Percentiles rank a stretch among this genome's conserved stretches.
These are phyloP conservation scores for Limnephilus lunatus DNA, from an alignment of 2,888 invertebrate species.

Conservation along the genomic window DNA sequence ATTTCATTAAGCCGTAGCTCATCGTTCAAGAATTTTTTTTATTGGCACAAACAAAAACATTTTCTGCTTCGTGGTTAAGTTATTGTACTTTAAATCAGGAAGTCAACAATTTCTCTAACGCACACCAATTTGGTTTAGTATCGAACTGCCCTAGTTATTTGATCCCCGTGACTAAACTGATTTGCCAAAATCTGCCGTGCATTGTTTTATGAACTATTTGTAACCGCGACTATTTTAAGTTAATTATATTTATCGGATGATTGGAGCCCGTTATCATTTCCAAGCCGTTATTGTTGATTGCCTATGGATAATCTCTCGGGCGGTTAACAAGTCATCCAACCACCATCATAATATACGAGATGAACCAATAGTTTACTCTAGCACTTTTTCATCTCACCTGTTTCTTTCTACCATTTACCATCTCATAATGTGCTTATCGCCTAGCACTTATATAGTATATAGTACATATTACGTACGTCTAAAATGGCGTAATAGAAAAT, in stretches of 20 bases:
- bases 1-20: background rate
- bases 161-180: background rate
- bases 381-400: background rate
- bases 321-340: background rate
- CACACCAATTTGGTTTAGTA: background rate
- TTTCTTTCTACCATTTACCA: background rate
- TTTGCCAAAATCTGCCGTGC: background rate
- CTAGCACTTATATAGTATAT: background rate
- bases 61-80: background rate
- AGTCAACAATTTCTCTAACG: constrained; percentile 5
- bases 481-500: background rate
- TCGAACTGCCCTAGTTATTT: background rate
- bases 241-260: constrained; percentile 25
- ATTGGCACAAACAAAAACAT: background rate
- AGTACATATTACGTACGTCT: background rate
- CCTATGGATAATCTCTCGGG: constrained; percentile 10
- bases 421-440: background rate
- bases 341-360: background rate
- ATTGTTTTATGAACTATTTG: constrained; percentile 15
- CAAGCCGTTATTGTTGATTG: constrained; percentile 38
- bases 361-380: background rate
- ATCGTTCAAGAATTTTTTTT: background rate
- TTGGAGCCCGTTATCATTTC: background rate
- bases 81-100: background rate
- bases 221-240: background rate